Evolutionary conservation across 2,888 invertebrate species (phyloP), one percentile per base, ranked within the genome.

Genomic region (Pollenia angustigena): DNA sequence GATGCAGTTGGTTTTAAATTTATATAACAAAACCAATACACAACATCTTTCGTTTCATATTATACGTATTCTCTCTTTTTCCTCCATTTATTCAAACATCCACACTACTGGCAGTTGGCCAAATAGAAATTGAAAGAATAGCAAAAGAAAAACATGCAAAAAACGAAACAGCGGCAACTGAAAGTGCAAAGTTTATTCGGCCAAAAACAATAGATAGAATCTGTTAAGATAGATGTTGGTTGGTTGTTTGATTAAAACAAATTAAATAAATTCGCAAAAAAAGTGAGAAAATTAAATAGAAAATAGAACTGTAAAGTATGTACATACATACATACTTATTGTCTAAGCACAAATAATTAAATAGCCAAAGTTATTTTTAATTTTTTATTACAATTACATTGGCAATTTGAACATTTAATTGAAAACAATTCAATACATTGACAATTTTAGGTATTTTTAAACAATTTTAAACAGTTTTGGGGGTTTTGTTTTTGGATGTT

Each of bases 171-270:
- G 52, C 74, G 60, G 74, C 72, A 78, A 83, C 80, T 68, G 56
- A 87, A 87, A 87, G 87, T 87, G 87, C 87, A 87, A 87, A 87
- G 87, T 87, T 87, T 87, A 87, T 87, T 87, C 87, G 87, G 87
- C 84, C 87, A 84, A 84, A 87, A 87, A 78, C 84, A 84, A 84
- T 74, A 84, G 83, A 87, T 81, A 84, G 72, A 84, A 87, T 81
- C 80, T 79, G 79, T 79, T 79, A 12, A 42, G 60, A 82, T 85
- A 64, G 23, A 58, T 56, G 78, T 52, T 40, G 48, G 14, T 32
- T 40, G 50, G 32, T 48, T 72, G 66, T 74, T 82, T 69, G 75
- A 46, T 75, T 71, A 64, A 76, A 82, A 79, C 79, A 75, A 74
- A 71, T 78, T 76, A 16, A 69, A 14, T 62, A 62, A 56, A 52